phyloP scores from a whole-genome alignment of 1,140 invertebrate genomes.

The Drosophila murphyi region DNA sequence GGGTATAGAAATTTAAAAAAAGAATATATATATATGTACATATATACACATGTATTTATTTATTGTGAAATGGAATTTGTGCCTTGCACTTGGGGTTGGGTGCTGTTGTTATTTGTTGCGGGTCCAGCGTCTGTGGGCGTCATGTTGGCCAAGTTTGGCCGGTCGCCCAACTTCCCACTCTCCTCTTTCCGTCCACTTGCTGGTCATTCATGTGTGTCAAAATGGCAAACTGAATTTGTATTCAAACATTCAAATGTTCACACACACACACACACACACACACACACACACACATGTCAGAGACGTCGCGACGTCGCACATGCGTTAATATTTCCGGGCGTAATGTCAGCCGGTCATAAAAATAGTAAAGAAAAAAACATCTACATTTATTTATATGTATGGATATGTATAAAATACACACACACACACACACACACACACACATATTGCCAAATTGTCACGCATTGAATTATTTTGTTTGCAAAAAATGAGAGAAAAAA shows the following conservation, averaged over 20 bases:
- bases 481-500: constrained; percentile 18
- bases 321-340: constrained; percentile 80
- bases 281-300: constrained; percentile 10
- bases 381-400: constrained; percentile 4
- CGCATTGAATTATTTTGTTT: constrained; percentile 79
- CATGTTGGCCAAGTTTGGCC: constrained; percentile 44
- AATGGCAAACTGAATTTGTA: constrained; percentile 82
- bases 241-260: constrained; percentile 75
- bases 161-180: background rate
- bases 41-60: constrained; percentile 3
- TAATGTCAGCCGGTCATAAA: constrained; percentile 70
- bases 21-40: constrained; percentile 2
- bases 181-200: constrained; percentile 43
- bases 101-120: constrained; percentile 16
- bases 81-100: constrained; percentile 17
- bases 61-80: constrained; percentile 57
- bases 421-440: constrained; percentile 8
- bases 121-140: constrained; percentile 42
- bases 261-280: constrained; percentile 25
- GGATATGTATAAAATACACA: constrained; percentile 38
- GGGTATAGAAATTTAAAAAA: constrained; percentile 12
- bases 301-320: constrained; percentile 56
- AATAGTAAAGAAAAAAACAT: constrained; percentile 55
- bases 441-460: constrained; percentile 61
- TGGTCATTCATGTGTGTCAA: constrained; percentile 82